Evolutionary conservation across 2,888 invertebrate genomes (phyloP).

Genomic region (Tryphoninae sp.): DNA sequence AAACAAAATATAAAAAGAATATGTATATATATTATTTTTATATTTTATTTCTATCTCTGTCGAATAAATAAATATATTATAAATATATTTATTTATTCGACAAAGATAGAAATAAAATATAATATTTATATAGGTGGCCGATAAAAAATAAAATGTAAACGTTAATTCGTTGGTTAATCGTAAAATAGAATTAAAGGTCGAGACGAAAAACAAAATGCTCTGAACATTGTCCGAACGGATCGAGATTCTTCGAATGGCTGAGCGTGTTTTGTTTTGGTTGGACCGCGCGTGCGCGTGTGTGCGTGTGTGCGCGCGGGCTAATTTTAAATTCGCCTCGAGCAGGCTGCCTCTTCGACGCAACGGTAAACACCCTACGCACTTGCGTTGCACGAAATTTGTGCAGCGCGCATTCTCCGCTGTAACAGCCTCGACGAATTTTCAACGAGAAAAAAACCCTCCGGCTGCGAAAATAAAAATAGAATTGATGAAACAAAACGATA

Average conservation of each 20-base stretch:
- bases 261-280: slow-evolving; percentile 29
- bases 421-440: neutral
- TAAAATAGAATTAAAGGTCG: neutral
- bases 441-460: neutral
- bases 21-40: too few relatives aligned
- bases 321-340: slow-evolving; percentile 48
- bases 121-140: too few relatives aligned
- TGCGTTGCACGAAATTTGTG: slow-evolving; percentile 14
- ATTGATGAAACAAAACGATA: neutral
- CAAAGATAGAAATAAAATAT: too few relatives aligned
- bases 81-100: too few relatives aligned
- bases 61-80: too few relatives aligned
- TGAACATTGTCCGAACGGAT: slow-evolving; percentile 1
- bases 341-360: slow-evolving; percentile 28
- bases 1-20: too few relatives aligned
- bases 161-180: too few relatives aligned
- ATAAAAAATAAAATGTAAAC: too few relatives aligned
- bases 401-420: too few relatives aligned
- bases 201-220: slow-evolving; percentile 6
- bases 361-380: slow-evolving; percentile 39
- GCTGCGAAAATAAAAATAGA: neutral
- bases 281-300: slow-evolving; percentile 2
- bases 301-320: slow-evolving; percentile 2
- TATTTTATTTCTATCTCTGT: too few relatives aligned
- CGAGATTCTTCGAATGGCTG: slow-evolving; percentile 10